A percentile compares a stretch with the other conserved stretches of the same genome.
phyloP scores from a whole-genome alignment of 2,113 vertebrate genomes.

The Agelaius phoeniceus region DNA sequence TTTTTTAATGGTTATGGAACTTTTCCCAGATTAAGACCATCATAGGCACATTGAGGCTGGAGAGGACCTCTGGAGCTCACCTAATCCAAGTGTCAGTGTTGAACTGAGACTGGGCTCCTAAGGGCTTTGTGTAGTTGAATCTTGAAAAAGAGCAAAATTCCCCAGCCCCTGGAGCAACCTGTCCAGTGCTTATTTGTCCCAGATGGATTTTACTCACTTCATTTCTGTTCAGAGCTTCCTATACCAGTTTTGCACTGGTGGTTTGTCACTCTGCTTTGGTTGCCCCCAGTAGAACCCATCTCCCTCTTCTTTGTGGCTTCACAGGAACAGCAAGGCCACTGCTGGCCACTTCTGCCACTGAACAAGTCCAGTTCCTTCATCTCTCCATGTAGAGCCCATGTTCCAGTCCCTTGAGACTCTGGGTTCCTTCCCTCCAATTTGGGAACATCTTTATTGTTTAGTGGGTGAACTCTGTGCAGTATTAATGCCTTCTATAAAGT shows the following conservation, averaged over 20 bases:
- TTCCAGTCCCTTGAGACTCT: not conserved
- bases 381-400: accelerated
- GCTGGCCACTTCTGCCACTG: not conserved
- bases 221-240: not conserved
- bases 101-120: not conserved
- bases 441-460: not conserved
- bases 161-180: not conserved
- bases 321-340: not conserved
- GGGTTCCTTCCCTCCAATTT: not conserved
- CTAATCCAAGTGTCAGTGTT: not conserved
- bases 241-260: not conserved
- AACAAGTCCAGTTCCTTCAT: not conserved
- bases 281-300: not conserved
- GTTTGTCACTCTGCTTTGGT: not conserved
- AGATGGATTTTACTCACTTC: not conserved
- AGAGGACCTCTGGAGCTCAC: not conserved
- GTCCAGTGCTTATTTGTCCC: not conserved
- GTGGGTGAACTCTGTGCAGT: not conserved
- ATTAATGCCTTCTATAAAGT: not conserved
- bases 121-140: not conserved
- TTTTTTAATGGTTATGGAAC: not conserved
- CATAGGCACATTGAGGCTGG: not conserved
- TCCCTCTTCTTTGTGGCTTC: not conserved
- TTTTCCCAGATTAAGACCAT: not conserved
- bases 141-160: not conserved